These are phyloP conservation scores for Pseudochaenichthys georgianus DNA, from an alignment of 2,797 vertebrate species.

Conservation along the genomic window DNA sequence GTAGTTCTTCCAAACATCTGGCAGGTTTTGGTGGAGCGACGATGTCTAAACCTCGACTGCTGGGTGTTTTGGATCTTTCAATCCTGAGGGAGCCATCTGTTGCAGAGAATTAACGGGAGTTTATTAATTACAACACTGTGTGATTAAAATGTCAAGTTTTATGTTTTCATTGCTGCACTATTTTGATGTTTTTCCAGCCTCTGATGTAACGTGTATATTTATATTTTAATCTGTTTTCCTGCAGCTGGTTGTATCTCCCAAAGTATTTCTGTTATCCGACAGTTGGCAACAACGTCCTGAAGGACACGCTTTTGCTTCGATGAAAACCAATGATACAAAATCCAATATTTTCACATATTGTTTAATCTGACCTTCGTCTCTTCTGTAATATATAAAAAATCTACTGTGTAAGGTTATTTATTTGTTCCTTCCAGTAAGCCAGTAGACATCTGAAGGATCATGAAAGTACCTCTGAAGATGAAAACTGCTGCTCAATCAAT, in stretches of 20 bases:
- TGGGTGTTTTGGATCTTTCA: conserved; percentile 47
- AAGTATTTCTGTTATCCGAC: neutral
- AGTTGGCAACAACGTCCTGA: neutral
- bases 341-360: conserved; percentile 6
- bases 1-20: conserved; percentile 56
- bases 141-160: neutral
- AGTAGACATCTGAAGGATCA: neutral
- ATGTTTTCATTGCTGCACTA: neutral
- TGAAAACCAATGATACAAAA: neutral
- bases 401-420: neutral
- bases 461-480: neutral
- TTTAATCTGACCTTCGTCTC: neutral
- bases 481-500: neutral
- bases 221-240: neutral
- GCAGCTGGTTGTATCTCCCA: neutral
- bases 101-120: conserved; percentile 11
- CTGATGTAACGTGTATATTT: too few relatives aligned
- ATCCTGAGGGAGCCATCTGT: conserved; percentile 67
- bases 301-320: neutral
- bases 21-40: conserved; percentile 69
- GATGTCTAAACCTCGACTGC: conserved; percentile 47
- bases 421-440: neutral
- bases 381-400: too few relatives aligned
- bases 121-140: neutral
- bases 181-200: neutral